Base-by-base conservation (phyloP, 2,888 invertebrate species). In the Agrochola lota region DNA sequence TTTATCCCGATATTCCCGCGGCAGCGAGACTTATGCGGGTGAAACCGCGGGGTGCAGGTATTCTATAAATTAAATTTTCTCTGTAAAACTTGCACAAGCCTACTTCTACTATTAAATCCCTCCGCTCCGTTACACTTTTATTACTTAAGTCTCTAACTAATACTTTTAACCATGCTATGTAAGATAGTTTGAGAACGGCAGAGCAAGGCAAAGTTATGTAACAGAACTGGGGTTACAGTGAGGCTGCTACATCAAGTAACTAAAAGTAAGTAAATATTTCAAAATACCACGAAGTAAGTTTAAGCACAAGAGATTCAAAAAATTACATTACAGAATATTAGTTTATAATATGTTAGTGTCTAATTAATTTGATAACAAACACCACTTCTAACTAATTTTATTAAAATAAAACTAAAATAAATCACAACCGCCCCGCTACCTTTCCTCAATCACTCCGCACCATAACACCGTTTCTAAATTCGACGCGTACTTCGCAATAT, bases 401-500 rank as follows among this genome's bases (percentile, higher is more conserved):
- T n/a, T n/a, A 59, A 43, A 81, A 66, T n/a, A 59, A 43, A 81
- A 66, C 52, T 17, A 30, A 43, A 68, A 52, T 46, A 46, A 43
- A 52, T 43, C 40, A 30, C 0, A 43, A 62, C 49, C 11, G n/a
- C 64, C 35, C 12, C 87, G 87, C 89, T 78, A 20, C 30, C 63
- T 57, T 66, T 76, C 74, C 46, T 80, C 60, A 76, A 52, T 81
- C 11, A 81, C 43, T 71, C 80, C 72, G 20, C 55, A 81, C 11
- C 20, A 49, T 43, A 78, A 40, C 73, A 62, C 55, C 66, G 59
- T 70, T 78, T 88, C 88, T 88, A 88, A 86, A 88, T 88, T 77
- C 76, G 81, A 77, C 15, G 49, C 71, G 74, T 71, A 76, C 64
- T 84, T 71, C 57, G 85, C 84, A 80, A 80, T 78, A 88, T 83